Evolutionary conservation across 1,140 invertebrate species (phyloP).

Genomic region (Wiebesia pumilae): DNA sequence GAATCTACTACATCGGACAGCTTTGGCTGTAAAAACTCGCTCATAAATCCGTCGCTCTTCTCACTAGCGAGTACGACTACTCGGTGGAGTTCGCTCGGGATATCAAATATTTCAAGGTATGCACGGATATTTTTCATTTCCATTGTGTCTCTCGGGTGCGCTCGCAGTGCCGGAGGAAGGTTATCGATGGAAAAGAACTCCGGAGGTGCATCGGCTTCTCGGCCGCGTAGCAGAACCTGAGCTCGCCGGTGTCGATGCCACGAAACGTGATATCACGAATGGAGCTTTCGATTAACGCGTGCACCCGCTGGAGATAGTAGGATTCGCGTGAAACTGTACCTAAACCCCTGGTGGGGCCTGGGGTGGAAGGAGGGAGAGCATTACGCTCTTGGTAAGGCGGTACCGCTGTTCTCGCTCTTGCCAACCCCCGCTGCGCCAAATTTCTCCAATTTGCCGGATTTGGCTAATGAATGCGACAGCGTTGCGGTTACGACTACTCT

Average conservation of each 20-base stretch:
- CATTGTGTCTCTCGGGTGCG: not conserved
- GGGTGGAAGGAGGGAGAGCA: not conserved
- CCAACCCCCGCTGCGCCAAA: not conserved
- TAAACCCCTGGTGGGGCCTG: too few relatives aligned
- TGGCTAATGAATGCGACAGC: not conserved
- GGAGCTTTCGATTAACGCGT: constrained; percentile 39
- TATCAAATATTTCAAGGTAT: constrained; percentile 23
- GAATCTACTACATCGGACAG: not conserved
- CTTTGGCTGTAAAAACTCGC: not conserved
- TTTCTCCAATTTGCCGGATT: not conserved
- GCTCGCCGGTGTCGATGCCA: not conserved
- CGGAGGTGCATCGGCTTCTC: not conserved
- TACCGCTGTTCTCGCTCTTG: not conserved
- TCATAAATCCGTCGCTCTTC: not conserved
- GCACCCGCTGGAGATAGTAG: not conserved
- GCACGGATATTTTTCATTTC: not conserved
- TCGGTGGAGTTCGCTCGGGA: not conserved
- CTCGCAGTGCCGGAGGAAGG: not conserved
- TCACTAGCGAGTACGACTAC: not conserved
- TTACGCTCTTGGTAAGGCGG: not conserved
- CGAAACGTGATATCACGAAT: constrained; percentile 40
- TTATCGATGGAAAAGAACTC: constrained; percentile 5
- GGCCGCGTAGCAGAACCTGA: too few relatives aligned
- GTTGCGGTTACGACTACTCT: constrained; percentile 31
- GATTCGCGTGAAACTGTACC: too few relatives aligned